Base-by-base conservation (phyloP, 1,140 invertebrate species). In the Popillia japonica region DNA sequence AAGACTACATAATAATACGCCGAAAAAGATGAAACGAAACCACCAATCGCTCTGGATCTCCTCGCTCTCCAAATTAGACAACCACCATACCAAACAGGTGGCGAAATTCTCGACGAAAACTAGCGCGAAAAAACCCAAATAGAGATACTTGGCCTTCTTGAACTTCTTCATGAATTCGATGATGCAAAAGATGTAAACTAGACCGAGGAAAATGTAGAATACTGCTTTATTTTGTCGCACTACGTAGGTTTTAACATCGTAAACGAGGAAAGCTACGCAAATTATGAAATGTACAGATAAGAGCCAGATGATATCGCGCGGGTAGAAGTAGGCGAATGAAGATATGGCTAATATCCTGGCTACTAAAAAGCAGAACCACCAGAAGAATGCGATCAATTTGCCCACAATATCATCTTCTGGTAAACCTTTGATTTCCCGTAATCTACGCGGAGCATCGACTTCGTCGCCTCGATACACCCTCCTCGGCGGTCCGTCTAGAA, bases 111-210 rank as follows among this genome's bases (percentile, higher is more conserved):
- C 92, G 11, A 87, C 78, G 41, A 92, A 89, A 14, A 92, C 90
- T 27, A 93, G 87, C 27, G 89, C 85, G 81, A 92, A 90, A 86
- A 92, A 94, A 75, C 89, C 87, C 42, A 90, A 85, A 76, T 93
- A 90, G 89, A 92, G 93, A 34, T 90, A 87, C 9, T 91, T 89
- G 3, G 92, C 90, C 80, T 92, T 90, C 76, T 90, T 92, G 81
- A 94, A 94, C 86, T 91, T 92, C 61, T 93, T 90, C 81, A 93
- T 92, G 80, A 94, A 93, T 82, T 94, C 93, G 80, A 94, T 91
- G 27, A 94, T 86, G 83, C 92, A 92, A 83, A 93, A 92, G 40
- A 94, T 88, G 81, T 93, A 94, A 73, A 94, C 88, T 77, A 93
- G 90, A 40, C 91, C 92, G 0, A 94, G 88, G 85, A 88, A 92